phyloP scores from a whole-genome alignment of 2,888 invertebrate genomes.

The Hyles lineata region DNA sequence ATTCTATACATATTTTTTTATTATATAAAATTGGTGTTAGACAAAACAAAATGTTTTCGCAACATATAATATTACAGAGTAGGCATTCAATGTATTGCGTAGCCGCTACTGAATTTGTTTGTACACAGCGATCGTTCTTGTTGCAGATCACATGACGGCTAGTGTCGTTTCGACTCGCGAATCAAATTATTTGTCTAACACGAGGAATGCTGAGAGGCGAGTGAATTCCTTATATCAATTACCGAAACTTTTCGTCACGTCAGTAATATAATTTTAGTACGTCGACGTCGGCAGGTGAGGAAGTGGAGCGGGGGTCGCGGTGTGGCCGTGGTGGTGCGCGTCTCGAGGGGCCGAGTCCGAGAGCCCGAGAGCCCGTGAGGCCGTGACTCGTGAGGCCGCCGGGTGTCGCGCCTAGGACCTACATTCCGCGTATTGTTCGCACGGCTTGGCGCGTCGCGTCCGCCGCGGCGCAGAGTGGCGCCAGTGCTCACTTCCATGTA shows the following conservation, averaged over 20 bases:
- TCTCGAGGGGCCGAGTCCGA: slow-evolving; percentile 34
- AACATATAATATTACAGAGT: slow-evolving; percentile 56
- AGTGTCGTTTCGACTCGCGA: slow-evolving; percentile 48
- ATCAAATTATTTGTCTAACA: slow-evolving; percentile 38
- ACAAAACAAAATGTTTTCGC: slow-evolving; percentile 47
- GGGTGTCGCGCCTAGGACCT: slow-evolving; percentile 51
- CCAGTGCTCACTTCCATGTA: slow-evolving; percentile 72
- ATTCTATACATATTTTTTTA: slow-evolving; percentile 32
- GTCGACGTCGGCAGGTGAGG: neutral
- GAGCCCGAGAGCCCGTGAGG: slow-evolving; percentile 34
- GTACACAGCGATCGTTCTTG: slow-evolving; percentile 66
- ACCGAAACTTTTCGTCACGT: neutral
- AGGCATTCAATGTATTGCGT: slow-evolving; percentile 64
- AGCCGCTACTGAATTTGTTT: slow-evolving; percentile 63
- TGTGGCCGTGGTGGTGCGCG: neutral
- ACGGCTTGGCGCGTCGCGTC: neutral
- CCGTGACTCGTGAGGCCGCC: slow-evolving; percentile 41
- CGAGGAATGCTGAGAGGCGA: neutral
- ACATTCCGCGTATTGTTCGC: slow-evolving; percentile 67
- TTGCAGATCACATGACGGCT: slow-evolving; percentile 62
- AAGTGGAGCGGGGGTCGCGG: neutral
- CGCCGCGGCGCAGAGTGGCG: slow-evolving; percentile 35
- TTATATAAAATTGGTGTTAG: slow-evolving; percentile 38
- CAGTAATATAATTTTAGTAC: slow-evolving; percentile 21
- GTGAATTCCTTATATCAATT: slow-evolving; percentile 5